Evolutionary conservation across 1,140 invertebrate genomes (phyloP).

Genomic region (Dinothrombium tinctorium): DNA sequence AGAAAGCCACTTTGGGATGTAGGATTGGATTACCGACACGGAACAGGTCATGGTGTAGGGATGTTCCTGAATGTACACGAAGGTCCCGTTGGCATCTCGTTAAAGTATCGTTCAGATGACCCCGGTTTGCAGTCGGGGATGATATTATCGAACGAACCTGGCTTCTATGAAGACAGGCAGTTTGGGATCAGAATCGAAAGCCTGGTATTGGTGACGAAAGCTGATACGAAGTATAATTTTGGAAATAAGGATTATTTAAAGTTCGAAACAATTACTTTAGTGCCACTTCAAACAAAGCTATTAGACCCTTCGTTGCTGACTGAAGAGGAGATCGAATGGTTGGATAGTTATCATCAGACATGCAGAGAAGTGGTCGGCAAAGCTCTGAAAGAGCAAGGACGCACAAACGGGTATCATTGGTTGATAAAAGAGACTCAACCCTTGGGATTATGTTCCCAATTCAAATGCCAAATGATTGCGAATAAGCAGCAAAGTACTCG

Average conservation of each 20-base stretch:
- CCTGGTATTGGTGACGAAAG: conserved; percentile 47
- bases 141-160: conserved; percentile 72
- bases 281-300: conserved; percentile 74
- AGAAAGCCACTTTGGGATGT: conserved; percentile 84
- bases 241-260: conserved; percentile 47
- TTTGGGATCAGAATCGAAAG: conserved; percentile 92
- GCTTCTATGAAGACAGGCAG: conserved; percentile 43
- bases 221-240: conserved; percentile 32
- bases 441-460: too few relatives aligned
- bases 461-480: too few relatives aligned
- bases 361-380: conserved; percentile 43
- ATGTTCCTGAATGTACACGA: conserved; percentile 92
- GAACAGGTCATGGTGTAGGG: conserved; percentile 91
- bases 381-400: conserved; percentile 33
- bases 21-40: conserved; percentile 87
- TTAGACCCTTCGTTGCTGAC: conserved; percentile 52
- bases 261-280: conserved; percentile 75
- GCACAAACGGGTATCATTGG: conserved; percentile 42
- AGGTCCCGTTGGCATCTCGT: conserved; percentile 57
- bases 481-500: too few relatives aligned
- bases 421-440: conserved; percentile 43
- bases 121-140: conserved; percentile 61
- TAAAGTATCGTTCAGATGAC: conserved; percentile 39
- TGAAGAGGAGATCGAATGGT: conserved; percentile 39
- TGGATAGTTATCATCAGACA: conserved; percentile 50